Conservation (phyloP, 1,140 invertebrate species). For the Sitobion miscanthi region DNA sequence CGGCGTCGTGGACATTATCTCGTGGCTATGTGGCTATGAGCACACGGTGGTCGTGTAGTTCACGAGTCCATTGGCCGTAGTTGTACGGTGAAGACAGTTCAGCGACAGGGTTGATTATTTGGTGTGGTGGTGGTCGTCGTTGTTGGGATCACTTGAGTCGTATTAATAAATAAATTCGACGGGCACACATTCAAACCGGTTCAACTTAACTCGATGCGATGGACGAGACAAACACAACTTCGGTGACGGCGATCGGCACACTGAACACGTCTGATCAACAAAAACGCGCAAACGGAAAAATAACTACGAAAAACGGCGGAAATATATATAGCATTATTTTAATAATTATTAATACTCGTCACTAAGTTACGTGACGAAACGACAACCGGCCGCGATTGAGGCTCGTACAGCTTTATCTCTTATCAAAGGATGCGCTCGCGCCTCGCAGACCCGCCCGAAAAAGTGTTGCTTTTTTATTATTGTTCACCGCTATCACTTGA, state of each 20-base stretch:
- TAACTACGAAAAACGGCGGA: neutral
- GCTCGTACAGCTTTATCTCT: conserved; percentile 37
- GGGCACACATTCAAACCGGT: conserved; percentile 36
- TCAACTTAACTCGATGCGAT: neutral
- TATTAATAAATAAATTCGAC: neutral
- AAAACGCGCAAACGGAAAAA: neutral
- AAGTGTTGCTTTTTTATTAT: conserved; percentile 16
- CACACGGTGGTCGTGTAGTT: neutral
- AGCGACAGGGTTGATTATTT: too few relatives aligned
- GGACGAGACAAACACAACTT: neutral
- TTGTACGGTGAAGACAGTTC: neutral
- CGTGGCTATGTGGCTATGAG: neutral
- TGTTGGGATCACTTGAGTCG: neutral
- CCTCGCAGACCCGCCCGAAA: conserved; percentile 46
- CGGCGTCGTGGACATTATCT: conserved; percentile 38
- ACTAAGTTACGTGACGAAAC: neutral
- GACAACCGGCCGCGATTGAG: conserved; percentile 43
- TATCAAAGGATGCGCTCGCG: conserved; percentile 32
- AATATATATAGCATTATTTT: neutral
- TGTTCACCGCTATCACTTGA: neutral
- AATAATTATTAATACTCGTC: neutral
- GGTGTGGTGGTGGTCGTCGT: neutral
- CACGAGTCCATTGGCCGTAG: neutral
- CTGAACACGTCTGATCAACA: neutral
- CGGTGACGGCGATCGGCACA: neutral